Conservation (phyloP, 2,797 vertebrate species). For the Channallabes apus region DNA sequence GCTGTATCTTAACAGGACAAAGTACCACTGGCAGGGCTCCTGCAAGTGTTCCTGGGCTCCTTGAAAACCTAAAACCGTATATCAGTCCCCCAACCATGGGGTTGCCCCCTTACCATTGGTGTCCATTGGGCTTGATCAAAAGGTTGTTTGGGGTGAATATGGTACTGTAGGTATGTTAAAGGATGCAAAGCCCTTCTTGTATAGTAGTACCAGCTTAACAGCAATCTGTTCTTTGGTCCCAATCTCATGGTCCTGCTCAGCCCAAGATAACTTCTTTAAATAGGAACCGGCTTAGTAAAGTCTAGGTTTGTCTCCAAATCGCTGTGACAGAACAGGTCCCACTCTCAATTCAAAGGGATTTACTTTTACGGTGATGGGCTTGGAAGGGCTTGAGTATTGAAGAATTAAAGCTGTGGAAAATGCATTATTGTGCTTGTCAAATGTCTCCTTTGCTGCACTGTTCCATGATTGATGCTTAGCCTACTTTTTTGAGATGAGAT, state of each 20-base stretch:
- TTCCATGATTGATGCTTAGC: neutral
- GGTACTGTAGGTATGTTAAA: neutral
- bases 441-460: neutral
- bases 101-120: too few relatives aligned
- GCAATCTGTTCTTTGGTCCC: neutral
- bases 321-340: neutral
- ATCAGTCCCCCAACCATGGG: too few relatives aligned
- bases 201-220: too few relatives aligned
- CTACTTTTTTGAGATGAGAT: neutral
- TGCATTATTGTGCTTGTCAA: neutral
- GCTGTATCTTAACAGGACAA: too few relatives aligned
- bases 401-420: neutral
- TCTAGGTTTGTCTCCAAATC: neutral
- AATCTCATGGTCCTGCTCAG: neutral
- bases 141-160: too few relatives aligned
- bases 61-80: too few relatives aligned
- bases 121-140: too few relatives aligned
- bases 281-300: neutral
- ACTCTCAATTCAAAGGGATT: neutral
- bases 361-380: neutral
- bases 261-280: neutral
- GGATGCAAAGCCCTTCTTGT: too few relatives aligned
- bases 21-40: too few relatives aligned
- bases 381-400: neutral
- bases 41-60: too few relatives aligned